Conservation (phyloP, 1,140 invertebrate species). For the Ooceraea biroi region DNA sequence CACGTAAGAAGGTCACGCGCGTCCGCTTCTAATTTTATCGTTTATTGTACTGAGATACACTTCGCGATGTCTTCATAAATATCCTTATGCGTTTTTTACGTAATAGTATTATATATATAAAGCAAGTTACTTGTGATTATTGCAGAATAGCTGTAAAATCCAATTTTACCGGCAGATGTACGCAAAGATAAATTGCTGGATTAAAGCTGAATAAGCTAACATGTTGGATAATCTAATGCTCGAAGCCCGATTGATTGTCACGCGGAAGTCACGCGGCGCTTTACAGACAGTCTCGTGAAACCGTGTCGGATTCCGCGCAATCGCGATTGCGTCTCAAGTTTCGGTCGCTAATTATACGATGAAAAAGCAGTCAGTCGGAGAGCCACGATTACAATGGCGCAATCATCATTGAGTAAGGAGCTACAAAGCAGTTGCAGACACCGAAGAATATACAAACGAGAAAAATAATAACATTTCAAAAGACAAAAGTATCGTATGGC, state of each 20-base stretch:
- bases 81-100: too few relatives aligned
- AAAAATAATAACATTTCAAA: slow-evolving; percentile 57
- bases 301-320: slow-evolving; percentile 65
- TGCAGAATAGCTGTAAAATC: too few relatives aligned
- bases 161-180: too few relatives aligned
- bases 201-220: background rate
- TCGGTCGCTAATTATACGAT: slow-evolving; percentile 69
- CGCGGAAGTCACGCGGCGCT: slow-evolving; percentile 34
- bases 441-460: slow-evolving; percentile 42
- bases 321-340: slow-evolving; percentile 66
- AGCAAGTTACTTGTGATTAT: too few relatives aligned
- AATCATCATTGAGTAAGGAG: slow-evolving; percentile 67
- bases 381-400: slow-evolving; percentile 71
- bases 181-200: background rate
- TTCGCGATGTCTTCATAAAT: too few relatives aligned
- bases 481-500: slow-evolving; percentile 23
- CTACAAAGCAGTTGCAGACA: slow-evolving; percentile 35
- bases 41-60: too few relatives aligned
- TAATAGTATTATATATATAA: too few relatives aligned
- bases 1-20: too few relatives aligned
- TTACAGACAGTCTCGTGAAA: slow-evolving; percentile 59
- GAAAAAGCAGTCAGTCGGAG: slow-evolving; percentile 67
- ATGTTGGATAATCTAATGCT: background rate
- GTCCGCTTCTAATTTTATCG: too few relatives aligned
- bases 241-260: slow-evolving; percentile 13